phyloP scores from a whole-genome alignment of 2,113 vertebrate species.

The Chamaea fasciata region DNA sequence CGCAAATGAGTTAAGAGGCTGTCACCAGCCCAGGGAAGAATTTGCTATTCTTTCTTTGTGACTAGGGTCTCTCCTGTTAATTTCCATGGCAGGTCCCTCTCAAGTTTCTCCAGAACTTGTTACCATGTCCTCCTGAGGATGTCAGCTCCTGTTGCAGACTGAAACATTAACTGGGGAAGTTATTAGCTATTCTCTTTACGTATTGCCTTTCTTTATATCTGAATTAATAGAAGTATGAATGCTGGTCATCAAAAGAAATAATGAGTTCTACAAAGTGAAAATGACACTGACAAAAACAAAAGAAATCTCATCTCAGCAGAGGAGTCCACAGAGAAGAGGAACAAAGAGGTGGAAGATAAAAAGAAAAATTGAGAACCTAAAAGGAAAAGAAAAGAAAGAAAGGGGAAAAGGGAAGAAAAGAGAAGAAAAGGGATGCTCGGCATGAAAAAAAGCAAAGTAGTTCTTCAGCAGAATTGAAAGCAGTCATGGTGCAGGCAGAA shows the following conservation, averaged over 20 bases:
- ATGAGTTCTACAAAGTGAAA: conserved; percentile 66
- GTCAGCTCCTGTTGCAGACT: background rate
- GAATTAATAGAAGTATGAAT: conserved; percentile 68
- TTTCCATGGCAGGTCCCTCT: conserved; percentile 4
- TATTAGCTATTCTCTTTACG: conserved; percentile 64
- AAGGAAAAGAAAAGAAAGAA: background rate
- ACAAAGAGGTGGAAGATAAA: conserved; percentile 54
- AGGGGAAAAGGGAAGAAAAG: background rate
- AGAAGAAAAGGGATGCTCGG: background rate
- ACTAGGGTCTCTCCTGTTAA: background rate
- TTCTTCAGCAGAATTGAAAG: background rate
- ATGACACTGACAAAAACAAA: conserved; percentile 65
- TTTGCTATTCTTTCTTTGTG: background rate
- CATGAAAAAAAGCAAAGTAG: background rate
- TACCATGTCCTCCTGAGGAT: conserved; percentile 6
- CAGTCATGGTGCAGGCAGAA: background rate
- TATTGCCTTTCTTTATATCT: conserved; percentile 42
- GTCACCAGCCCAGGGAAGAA: background rate
- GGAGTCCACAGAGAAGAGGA: conserved; percentile 57
- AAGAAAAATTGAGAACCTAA: background rate
- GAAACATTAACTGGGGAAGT: conserved; percentile 34
- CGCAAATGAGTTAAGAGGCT: conserved; percentile 15
- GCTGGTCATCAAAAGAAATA: conserved; percentile 61
- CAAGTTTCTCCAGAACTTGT: conserved; percentile 32
- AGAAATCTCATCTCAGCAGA: conserved; percentile 52